phyloP scores from a whole-genome alignment of 2,888 invertebrate species.

The Rhagium mordax region DNA sequence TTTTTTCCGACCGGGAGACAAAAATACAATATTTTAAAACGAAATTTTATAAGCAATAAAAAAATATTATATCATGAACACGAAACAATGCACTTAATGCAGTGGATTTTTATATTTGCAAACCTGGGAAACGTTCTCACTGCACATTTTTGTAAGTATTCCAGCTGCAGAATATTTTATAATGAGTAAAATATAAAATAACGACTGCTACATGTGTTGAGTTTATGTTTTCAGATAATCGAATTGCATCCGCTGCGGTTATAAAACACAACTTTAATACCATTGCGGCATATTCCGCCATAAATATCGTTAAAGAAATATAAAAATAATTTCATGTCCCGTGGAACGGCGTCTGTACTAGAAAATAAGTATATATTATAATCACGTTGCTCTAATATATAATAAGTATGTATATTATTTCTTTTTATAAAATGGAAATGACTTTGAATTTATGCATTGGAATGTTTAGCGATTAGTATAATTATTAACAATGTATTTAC shows the following conservation, averaged over 20 bases:
- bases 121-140: conserved; percentile 8
- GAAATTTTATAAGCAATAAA: neutral
- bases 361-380: neutral
- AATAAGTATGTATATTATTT: neutral
- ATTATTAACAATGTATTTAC: too few relatives aligned
- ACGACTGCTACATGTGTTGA: conserved; percentile 30
- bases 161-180: conserved; percentile 23
- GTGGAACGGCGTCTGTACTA: neutral
- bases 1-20: too few relatives aligned
- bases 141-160: conserved; percentile 15
- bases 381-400: neutral
- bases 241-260: conserved; percentile 25
- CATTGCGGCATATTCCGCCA: conserved; percentile 15
- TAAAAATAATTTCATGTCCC: conserved; percentile 21
- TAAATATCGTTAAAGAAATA: conserved; percentile 27
- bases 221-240: conserved; percentile 27
- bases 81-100: conserved; percentile 22
- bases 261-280: conserved; percentile 29
- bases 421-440: neutral
- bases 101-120: conserved; percentile 26
- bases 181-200: conserved; percentile 32
- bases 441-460: neutral
- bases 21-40: neutral
- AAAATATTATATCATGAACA: conserved; percentile 1
- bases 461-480: too few relatives aligned